These are phyloP conservation scores for Eretmochelys imbricata DNA, from an alignment of 2,113 vertebrate species.

Conservation along the genomic window DNA sequence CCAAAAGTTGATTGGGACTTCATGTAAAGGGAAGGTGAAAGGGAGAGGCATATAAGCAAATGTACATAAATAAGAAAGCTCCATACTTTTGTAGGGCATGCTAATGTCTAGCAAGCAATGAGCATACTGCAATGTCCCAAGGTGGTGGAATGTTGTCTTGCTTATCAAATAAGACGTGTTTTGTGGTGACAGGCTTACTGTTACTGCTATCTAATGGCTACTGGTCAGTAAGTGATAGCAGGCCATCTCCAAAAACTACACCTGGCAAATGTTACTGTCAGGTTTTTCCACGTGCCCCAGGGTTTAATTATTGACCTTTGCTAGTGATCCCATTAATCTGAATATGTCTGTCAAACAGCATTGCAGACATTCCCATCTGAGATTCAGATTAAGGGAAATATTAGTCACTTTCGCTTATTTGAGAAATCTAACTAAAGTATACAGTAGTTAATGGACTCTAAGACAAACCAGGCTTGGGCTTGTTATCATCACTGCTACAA, in stretches of 20 bases:
- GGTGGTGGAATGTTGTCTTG: slow-evolving; percentile 16
- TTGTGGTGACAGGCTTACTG: slow-evolving; percentile 37
- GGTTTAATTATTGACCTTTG: slow-evolving; percentile 60
- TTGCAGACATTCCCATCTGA: slow-evolving; percentile 36
- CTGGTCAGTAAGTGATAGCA: slow-evolving; percentile 53
- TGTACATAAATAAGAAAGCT: not conserved
- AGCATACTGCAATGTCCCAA: rapidly evolving
- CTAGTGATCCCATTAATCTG: slow-evolving; percentile 61
- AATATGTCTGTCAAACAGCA: not conserved
- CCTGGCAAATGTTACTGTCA: slow-evolving; percentile 59
- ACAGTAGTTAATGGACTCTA: slow-evolving; percentile 29
- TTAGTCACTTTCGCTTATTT: slow-evolving; percentile 61
- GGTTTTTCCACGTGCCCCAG: slow-evolving; percentile 22
- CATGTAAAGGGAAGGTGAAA: not conserved
- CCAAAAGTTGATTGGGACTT: not conserved
- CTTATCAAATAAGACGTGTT: slow-evolving; percentile 27
- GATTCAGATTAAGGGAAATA: slow-evolving; percentile 54
- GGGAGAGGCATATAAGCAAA: not conserved
- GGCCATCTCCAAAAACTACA: slow-evolving; percentile 21
- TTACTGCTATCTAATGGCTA: slow-evolving; percentile 42
- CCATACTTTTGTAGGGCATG: not conserved
- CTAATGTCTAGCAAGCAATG: not conserved
- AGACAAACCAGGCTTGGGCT: not conserved
- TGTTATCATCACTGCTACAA: not conserved
- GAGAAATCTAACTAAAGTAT: slow-evolving; percentile 34